A percentile compares a stretch with the other conserved stretches of the same genome.
These are phyloP conservation scores for Diadumene lineata DNA, from an alignment of 92 coral and sea anemone genomes.

Conservation along the genomic window DNA sequence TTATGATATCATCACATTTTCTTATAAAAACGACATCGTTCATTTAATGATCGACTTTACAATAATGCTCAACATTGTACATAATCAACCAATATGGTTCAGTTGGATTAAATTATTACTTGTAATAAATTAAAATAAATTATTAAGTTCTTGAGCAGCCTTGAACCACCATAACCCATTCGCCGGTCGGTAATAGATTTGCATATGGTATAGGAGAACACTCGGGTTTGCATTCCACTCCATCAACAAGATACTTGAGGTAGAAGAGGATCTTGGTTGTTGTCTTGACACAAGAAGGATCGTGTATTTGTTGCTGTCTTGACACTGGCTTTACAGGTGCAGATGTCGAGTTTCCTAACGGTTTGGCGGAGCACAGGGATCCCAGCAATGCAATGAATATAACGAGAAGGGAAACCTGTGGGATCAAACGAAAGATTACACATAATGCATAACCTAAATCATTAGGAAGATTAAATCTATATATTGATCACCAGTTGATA, in stretches of 20 bases:
- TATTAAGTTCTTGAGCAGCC: no score
- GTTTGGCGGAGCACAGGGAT: slow-evolving; percentile 2
- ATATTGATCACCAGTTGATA: no score
- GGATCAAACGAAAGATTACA: neutral
- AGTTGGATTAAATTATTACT: no score
- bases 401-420: neutral
- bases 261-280: neutral
- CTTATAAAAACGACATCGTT: no score
- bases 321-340: neutral
- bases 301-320: no score
- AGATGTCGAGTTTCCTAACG: neutral
- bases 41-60: neutral
- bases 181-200: neutral
- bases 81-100: no score
- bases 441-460: no score
- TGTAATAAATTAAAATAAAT: no score
- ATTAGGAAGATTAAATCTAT: no score
- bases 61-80: no score
- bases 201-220: neutral
- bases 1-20: no score
- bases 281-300: neutral
- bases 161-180: no score
- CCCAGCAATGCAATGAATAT: neutral
- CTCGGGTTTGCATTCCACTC: neutral
- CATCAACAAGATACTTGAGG: neutral